Evolutionary conservation across 2,797 vertebrate species (phyloP), one percentile per base, ranked within the genome.

Genomic region (Luscinia megarhynchos): DNA sequence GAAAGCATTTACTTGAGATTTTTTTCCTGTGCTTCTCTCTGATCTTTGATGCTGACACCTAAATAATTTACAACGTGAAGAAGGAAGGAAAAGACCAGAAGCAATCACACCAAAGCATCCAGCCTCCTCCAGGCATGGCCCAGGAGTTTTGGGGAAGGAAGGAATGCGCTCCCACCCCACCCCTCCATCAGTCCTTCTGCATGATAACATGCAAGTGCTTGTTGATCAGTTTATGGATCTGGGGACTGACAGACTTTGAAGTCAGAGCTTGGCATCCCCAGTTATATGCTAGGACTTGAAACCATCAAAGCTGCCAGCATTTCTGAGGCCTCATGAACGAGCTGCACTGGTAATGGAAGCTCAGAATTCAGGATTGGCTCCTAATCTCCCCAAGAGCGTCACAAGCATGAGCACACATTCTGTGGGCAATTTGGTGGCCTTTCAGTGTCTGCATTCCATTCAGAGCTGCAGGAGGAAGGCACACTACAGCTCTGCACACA

Each of bases 21-120:
- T 89, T 93, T 85, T 96, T 67, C 62, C 57, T 57, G 19, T 81
- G 73, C 66, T 85, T 75, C 83, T 76, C 94, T 96, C 86, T 95
- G 91, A 95, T 95, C 93, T 96, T 84, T 69, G 74, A 86, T 81
- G 95, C 95, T 96, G 94, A 94, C 95, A 97, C 86, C 93, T 91
- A 83, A 68, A 73, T 93, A 95, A 95, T 96, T 96, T 96, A 94
- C 90, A 95, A 95, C 0, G 89, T 93, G 89, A 91, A 89, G 90
- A 96, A 96, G 82, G 94, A 96, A 93, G 88, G 92, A 80, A 93
- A 95, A 95, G 91, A 94, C 82, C 82, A 94, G 95, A 88, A 95
- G 91, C 96, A 90, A 90, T 95, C 61, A 45, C 87, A 95, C 82
- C 87, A 94, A 90, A 95, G 87, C 84, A 92, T 68, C 75, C 93